A percentile compares a stretch with the other conserved stretches of the same genome.
These are phyloP conservation scores for Mugil cephalus DNA, from an alignment of 2,113 vertebrate genomes.

Conservation along the genomic window DNA sequence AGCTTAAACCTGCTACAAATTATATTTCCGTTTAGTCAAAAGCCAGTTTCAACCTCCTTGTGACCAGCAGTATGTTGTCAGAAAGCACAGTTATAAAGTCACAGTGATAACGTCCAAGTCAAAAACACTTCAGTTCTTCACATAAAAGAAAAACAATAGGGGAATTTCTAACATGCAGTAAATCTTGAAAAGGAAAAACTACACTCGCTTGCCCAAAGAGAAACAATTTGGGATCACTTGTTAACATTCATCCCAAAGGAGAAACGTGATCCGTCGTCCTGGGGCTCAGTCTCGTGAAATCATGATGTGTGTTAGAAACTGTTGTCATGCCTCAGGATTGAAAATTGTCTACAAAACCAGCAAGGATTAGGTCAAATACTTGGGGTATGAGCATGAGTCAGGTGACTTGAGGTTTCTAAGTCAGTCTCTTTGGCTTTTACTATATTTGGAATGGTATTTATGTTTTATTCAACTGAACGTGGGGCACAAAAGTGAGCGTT, in stretches of 20 bases:
- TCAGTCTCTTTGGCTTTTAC: conserved; percentile 30
- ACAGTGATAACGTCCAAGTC: no score
- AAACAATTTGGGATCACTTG: conserved; percentile 14
- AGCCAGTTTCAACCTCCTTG: no score
- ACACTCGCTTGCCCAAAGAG: not conserved
- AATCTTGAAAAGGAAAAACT: not conserved
- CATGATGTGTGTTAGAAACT: not conserved
- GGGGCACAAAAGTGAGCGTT: conserved; percentile 18
- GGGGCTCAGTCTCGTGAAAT: conserved; percentile 16
- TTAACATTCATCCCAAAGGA: conserved; percentile 4
- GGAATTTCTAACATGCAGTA: not conserved
- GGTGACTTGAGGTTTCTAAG: conserved; percentile 15
- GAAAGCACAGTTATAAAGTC: no score
- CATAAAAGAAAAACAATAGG: not conserved
- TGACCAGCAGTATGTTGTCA: no score
- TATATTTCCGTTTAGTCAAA: no score
- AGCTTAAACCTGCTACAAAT: no score
- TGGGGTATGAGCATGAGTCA: conserved; percentile 19
- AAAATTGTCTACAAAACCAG: conserved; percentile 4
- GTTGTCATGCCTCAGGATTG: conserved; percentile 1
- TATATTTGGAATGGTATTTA: conserved; percentile 47
- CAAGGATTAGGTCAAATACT: conserved; percentile 36
- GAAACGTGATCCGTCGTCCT: not conserved
- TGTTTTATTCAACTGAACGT: conserved; percentile 23
- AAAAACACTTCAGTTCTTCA: no score